A percentile compares a stretch with the other conserved stretches of the same genome.
Evolutionary conservation across 2,113 vertebrate species (phyloP).

Genomic region (Vidua macroura): DNA sequence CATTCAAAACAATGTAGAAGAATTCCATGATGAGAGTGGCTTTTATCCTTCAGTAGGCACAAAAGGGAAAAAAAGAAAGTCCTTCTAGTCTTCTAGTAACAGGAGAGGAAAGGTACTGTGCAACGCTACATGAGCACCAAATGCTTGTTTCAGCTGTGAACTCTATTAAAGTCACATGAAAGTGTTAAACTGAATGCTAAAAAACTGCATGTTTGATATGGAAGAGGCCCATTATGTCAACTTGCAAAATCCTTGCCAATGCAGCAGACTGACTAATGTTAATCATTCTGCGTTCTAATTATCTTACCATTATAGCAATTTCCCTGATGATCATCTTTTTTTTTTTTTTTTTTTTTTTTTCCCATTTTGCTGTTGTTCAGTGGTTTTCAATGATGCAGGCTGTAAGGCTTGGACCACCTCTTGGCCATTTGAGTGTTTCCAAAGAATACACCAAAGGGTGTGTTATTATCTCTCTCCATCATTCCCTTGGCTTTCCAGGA

Average conservation of each 20-base stretch:
- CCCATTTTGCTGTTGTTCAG: conserved; percentile 15
- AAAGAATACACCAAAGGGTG: conserved; percentile 6
- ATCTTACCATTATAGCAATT: conserved; percentile 61
- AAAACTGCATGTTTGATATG: not conserved
- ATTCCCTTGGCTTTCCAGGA: not conserved
- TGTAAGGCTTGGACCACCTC: conserved; percentile 22
- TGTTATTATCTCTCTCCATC: conserved; percentile 24
- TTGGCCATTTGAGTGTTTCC: not conserved
- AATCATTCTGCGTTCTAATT: conserved; percentile 52
- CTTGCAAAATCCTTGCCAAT: conserved; percentile 47
- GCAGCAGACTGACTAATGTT: conserved; percentile 35
- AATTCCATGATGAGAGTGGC: not conserved
- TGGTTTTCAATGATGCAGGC: conserved; percentile 29
- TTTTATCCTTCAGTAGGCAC: not conserved
- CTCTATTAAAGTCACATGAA: not conserved
- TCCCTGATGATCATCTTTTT: conserved; percentile 17
- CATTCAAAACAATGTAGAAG: not conserved
- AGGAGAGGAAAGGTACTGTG: not conserved
- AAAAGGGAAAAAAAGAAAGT: not conserved
- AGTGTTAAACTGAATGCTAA: not conserved
- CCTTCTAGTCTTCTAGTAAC: not conserved
- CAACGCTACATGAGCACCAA: accelerated
- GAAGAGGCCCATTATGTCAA: conserved; percentile 34
- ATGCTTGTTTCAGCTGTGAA: not conserved
- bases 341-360: not conserved